A percentile compares a stretch with the other conserved stretches of the same genome.
Conservation (phyloP, 2,113 vertebrate species). For the Hypomesus transpacificus region DNA sequence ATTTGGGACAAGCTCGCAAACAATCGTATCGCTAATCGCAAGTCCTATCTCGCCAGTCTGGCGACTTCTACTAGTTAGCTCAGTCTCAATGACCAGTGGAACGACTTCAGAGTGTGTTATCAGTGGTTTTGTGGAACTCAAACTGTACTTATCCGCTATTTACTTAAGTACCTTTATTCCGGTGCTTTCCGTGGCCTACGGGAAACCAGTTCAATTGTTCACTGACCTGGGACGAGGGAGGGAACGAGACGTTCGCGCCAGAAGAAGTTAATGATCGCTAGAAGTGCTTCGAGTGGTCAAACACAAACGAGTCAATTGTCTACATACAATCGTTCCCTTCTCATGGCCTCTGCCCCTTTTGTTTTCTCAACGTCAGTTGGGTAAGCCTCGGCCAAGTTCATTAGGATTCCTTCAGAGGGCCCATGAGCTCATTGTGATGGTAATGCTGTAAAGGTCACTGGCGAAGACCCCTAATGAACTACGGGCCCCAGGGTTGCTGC, state of each 20-base stretch:
- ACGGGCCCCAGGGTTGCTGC: conserved; percentile 36
- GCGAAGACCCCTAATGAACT: conserved; percentile 52
- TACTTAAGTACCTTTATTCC: conserved; percentile 18
- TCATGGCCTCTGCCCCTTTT: conserved; percentile 19
- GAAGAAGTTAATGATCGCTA: conserved; percentile 42
- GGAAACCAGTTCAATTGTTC: conserved; percentile 22
- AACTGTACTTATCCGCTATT: conserved; percentile 25
- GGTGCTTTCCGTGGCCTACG: conserved; percentile 26
- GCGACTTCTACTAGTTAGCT: conserved; percentile 23
- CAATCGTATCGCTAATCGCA: background rate
- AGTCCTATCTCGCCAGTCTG: background rate
- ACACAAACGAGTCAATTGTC: conserved; percentile 29
- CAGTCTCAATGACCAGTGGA: conserved; percentile 31
- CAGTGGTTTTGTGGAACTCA: conserved; percentile 11
- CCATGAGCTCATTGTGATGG: conserved; percentile 54
- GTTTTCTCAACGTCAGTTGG: conserved; percentile 4
- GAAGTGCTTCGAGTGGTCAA: conserved; percentile 13
- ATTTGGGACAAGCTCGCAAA: background rate
- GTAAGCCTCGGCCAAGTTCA: conserved; percentile 37
- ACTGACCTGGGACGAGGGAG: conserved; percentile 31
- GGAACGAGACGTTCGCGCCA: conserved; percentile 23
- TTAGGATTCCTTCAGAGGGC: conserved; percentile 42
- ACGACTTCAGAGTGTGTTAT: conserved; percentile 19
- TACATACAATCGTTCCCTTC: conserved; percentile 1
- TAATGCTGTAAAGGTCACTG: conserved; percentile 57